These are phyloP conservation scores for Astropecten irregularis DNA, from an alignment of 53 echinoderm and acorn worm genomes.

Conservation along the genomic window DNA sequence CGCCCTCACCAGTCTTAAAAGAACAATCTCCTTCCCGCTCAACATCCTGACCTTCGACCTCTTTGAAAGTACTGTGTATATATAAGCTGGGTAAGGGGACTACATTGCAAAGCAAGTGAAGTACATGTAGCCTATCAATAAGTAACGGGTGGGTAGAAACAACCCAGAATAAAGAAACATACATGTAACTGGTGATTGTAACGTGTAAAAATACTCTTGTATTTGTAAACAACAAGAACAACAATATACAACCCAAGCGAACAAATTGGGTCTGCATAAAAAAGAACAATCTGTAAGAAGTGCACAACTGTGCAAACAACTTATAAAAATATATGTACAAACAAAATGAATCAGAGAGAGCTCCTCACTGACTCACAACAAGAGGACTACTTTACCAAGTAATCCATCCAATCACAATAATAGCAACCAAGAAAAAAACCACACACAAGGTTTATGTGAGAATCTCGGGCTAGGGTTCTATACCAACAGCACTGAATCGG, in stretches of 20 bases:
- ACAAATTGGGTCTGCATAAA: not conserved
- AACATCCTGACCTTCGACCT: not conserved
- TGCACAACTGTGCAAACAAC: not conserved
- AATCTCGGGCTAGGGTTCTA: conserved; percentile 30
- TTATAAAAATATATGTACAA: not conserved
- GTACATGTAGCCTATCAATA: not conserved
- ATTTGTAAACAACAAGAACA: not conserved
- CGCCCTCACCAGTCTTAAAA: conserved; percentile 12
- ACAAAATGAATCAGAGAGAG: not conserved
- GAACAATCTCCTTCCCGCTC: not conserved
- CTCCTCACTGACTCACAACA: not conserved
- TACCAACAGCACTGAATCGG: not conserved
- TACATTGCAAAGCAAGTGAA: not conserved
- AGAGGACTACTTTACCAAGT: not conserved
- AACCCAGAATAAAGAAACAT: not conserved
- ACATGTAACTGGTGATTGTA: not conserved
- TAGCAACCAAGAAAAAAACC: not conserved
- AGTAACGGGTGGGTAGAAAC: not conserved
- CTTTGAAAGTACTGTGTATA: conserved; percentile 1
- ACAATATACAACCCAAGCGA: not conserved
- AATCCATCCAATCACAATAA: not conserved
- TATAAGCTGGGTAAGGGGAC: too few species aligned
- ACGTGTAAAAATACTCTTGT: too few species aligned
- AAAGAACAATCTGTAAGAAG: not conserved
- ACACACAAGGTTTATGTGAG: too few species aligned